Percentiles rank a stretch among this genome's conserved stretches.
These are phyloP conservation scores for Drosophila vallismaia DNA, from an alignment of 2,888 invertebrate genomes.

Conservation along the genomic window DNA sequence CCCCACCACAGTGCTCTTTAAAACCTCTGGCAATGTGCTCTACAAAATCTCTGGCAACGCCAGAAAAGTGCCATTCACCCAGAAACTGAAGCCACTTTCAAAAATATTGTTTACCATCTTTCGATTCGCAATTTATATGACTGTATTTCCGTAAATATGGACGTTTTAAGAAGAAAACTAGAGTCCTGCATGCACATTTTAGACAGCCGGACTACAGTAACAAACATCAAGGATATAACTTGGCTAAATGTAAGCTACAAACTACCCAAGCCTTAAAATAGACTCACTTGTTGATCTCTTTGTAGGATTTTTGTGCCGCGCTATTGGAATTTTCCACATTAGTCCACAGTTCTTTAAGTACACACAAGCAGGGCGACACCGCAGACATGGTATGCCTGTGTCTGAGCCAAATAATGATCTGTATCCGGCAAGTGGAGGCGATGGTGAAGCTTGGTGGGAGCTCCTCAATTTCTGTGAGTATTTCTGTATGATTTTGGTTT, in stretches of 20 bases:
- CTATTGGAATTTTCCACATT: conserved; percentile 71
- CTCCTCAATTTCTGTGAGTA: conserved; percentile 61
- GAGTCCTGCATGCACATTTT: conserved; percentile 46
- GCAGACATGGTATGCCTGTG: conserved; percentile 79
- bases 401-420: conserved; percentile 79
- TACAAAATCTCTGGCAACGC: background rate
- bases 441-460: conserved; percentile 69
- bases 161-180: conserved; percentile 44
- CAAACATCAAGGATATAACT: conserved; percentile 48
- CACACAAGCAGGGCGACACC: conserved; percentile 34
- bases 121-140: background rate
- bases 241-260: conserved; percentile 76
- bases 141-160: conserved; percentile 39
- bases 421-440: conserved; percentile 79
- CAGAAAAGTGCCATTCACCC: conserved; percentile 8
- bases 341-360: conserved; percentile 68
- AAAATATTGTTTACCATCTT: conserved; percentile 31
- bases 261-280: background rate
- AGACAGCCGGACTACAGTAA: conserved; percentile 8
- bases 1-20: background rate
- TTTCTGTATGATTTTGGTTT: background rate
- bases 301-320: conserved; percentile 79
- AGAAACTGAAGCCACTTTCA: conserved; percentile 28
- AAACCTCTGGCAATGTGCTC: background rate
- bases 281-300: conserved; percentile 19